Base-by-base conservation (phyloP, 2,888 invertebrate species). In the Latrodectus elegans region DNA sequence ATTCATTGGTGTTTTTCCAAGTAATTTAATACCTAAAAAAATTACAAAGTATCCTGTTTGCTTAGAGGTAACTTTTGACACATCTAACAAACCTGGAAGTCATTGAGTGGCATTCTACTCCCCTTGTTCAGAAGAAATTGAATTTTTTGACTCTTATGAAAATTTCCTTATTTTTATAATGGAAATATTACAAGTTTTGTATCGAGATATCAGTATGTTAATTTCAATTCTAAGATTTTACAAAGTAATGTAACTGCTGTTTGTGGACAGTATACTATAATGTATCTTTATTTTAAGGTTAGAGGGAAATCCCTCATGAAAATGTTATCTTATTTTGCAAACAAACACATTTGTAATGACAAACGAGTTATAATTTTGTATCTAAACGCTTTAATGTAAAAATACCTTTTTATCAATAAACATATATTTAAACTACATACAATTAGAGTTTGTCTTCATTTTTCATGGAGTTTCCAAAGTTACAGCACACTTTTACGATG, bases 121-220 rank as follows among this genome's bases (percentile, higher is more conserved):
- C n/a, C n/a, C n/a, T n/a, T n/a, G n/a, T n/a, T n/a, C 12, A 53
- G 22, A 55, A 14, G 22, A 68, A 68, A 53, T 52, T 17, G 75
- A 75, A 51, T 89, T 85, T 22, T 81, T 89, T 51, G 77, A 89
- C 68, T 82, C 78, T 17, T 89, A 71, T 65, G 89, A 78, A 12
- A 38, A 81, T 22, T 51, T 70, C 77, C 84, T 12, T 12, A 12
- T 15, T 60, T 38, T 76, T 83, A 71, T 49, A 8, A 17, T 11
- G 67, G 70, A 70, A 17, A n/a, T 9, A 76, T 83, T 65, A 14
- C 22, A 15, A 17, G 51, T 12, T 60, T 67, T 68, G 22, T 51
- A 6, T 26, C 14, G 10, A 65, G 14, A 14, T 82, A 38, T 75
- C 14, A 9, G n/a, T 12, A 74, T 17, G 52, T 82, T n/a, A 60